phyloP scores from a whole-genome alignment of 2,888 invertebrate genomes.

The Neria commutata region DNA sequence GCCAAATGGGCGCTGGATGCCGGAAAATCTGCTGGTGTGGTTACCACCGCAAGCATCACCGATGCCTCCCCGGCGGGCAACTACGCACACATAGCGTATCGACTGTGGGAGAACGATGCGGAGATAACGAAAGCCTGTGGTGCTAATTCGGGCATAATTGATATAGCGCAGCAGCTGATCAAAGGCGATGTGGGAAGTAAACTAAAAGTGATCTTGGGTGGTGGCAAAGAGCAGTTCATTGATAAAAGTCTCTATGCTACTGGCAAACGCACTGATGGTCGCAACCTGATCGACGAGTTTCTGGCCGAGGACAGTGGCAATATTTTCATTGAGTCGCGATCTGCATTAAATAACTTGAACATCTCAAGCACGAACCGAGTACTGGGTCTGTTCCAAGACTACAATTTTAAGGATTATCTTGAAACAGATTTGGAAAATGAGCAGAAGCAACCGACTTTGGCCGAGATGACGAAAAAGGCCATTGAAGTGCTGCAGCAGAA shows the following conservation, averaged over 20 bases:
- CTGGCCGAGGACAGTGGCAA: slow-evolving; percentile 62
- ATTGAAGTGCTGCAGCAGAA: slow-evolving; percentile 70
- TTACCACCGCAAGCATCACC: slow-evolving; percentile 79
- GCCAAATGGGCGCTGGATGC: slow-evolving; percentile 73
- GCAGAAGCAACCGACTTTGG: slow-evolving; percentile 66
- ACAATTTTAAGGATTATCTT: slow-evolving; percentile 74
- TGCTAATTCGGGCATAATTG: slow-evolving; percentile 65
- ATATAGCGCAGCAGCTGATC: slow-evolving; percentile 77
- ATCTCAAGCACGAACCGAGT: slow-evolving; percentile 65
- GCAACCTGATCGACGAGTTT: slow-evolving; percentile 73
- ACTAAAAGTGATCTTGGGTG: slow-evolving; percentile 78
- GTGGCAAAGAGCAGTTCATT: slow-evolving; percentile 72
- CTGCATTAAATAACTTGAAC: slow-evolving; percentile 62
- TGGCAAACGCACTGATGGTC: slow-evolving; percentile 67
- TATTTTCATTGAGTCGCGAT: slow-evolving; percentile 64
- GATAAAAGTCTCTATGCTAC: slow-evolving; percentile 65
- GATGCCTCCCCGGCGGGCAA: slow-evolving; percentile 77
- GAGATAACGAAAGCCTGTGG: slow-evolving; percentile 63
- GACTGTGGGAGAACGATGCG: slow-evolving; percentile 75
- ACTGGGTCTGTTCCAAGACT: slow-evolving; percentile 70
- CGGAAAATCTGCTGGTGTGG: slow-evolving; percentile 69
- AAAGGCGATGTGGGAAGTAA: slow-evolving; percentile 70
- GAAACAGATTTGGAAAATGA: slow-evolving; percentile 55
- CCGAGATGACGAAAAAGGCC: slow-evolving; percentile 78
- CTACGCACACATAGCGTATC: slow-evolving; percentile 69